A percentile compares a stretch with the other conserved stretches of the same genome.
Conservation (phyloP, 2,888 invertebrate genomes). For the Drosophila mulleri region DNA sequence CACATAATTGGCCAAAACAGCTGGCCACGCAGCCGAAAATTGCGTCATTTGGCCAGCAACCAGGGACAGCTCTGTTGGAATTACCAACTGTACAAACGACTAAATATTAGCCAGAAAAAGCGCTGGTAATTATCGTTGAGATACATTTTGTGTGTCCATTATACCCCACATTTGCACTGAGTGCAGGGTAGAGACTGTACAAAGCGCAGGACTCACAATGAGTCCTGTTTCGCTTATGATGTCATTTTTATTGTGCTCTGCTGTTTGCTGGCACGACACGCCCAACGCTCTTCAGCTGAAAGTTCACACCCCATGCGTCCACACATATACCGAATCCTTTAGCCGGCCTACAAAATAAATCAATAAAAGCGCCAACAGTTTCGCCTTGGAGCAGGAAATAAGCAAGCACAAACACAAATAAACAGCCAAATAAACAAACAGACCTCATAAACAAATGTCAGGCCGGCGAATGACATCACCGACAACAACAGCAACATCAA, state of each 20-base stretch:
- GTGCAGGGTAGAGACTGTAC: slow-evolving; percentile 2
- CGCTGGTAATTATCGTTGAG: not conserved
- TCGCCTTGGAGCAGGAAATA: slow-evolving; percentile 45
- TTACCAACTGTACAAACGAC: slow-evolving; percentile 9
- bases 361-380: slow-evolving; percentile 48
- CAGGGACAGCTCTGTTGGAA: not conserved
- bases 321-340: slow-evolving; percentile 43
- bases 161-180: not conserved
- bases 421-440: slow-evolving; percentile 21
- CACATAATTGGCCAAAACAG: slow-evolving; percentile 28
- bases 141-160: not conserved
- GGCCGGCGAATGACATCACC: slow-evolving; percentile 53
- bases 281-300: slow-evolving; percentile 14
- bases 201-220: not conserved
- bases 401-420: slow-evolving; percentile 19
- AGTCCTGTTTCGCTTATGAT: slow-evolving; percentile 26
- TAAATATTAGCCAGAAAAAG: slow-evolving; percentile 1
- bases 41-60: slow-evolving; percentile 48
- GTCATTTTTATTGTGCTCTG: slow-evolving; percentile 32
- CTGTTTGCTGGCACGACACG: slow-evolving; percentile 37
- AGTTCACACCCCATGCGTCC: not conserved
- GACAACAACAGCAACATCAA: slow-evolving; percentile 27
- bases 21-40: slow-evolving; percentile 38
- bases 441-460: slow-evolving; percentile 48
- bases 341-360: slow-evolving; percentile 46